These are phyloP conservation scores for Lydus trimaculatus DNA, from an alignment of 2,888 invertebrate species.

Conservation along the genomic window DNA sequence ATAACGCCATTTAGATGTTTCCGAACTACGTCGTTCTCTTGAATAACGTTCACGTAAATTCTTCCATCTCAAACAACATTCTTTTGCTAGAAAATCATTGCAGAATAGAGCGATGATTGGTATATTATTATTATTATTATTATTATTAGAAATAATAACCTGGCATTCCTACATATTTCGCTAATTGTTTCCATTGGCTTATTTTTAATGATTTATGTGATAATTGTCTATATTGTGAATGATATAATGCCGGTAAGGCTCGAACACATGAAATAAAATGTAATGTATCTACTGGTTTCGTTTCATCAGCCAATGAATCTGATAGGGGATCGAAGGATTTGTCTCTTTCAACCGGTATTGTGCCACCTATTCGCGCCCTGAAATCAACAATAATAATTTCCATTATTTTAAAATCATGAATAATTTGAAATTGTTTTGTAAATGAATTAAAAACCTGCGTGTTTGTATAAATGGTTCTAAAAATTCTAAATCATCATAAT, in stretches of 20 bases:
- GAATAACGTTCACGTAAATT: slow-evolving; percentile 59
- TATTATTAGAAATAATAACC: slow-evolving; percentile 26
- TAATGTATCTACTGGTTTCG: slow-evolving; percentile 14
- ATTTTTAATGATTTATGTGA: slow-evolving; percentile 55
- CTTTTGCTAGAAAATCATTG: slow-evolving; percentile 34
- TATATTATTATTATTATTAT: background rate
- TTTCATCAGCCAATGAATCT: slow-evolving; percentile 3
- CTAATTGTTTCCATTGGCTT: slow-evolving; percentile 56
- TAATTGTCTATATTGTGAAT: slow-evolving; percentile 55
- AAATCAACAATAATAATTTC: background rate
- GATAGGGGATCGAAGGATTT: background rate
- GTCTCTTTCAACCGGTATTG: background rate
- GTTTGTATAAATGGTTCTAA: slow-evolving; percentile 36
- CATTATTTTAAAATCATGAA: slow-evolving; percentile 11
- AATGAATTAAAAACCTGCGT: slow-evolving; percentile 28
- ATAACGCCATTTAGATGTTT: slow-evolving; percentile 36
- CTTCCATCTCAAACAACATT: slow-evolving; percentile 51
- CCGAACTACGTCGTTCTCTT: slow-evolving; percentile 53
- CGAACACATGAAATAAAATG: slow-evolving; percentile 22
- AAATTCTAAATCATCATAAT: slow-evolving; percentile 43
- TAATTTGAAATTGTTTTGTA: slow-evolving; percentile 1
- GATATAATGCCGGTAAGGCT: slow-evolving; percentile 45
- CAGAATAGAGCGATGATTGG: too few relatives aligned
- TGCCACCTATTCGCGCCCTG: background rate
- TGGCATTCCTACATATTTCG: slow-evolving; percentile 37